Evolutionary conservation across 2,797 vertebrate genomes (phyloP).

Genomic region (Brachymystax lenok): DNA sequence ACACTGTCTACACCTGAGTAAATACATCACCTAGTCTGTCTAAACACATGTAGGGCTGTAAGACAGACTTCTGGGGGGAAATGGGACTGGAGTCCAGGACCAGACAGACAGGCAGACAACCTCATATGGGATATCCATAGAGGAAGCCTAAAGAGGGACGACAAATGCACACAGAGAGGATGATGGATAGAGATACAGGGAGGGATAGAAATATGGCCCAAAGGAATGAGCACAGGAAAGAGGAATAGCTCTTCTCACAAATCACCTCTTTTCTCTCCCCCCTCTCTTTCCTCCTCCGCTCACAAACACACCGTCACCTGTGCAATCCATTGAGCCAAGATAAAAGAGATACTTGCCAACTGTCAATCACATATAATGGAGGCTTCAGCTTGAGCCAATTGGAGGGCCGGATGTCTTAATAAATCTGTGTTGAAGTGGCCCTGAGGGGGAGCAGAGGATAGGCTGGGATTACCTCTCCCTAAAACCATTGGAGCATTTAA

Average conservation of each 20-base stretch:
- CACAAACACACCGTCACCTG: slow-evolving; percentile 13
- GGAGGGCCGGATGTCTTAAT: slow-evolving; percentile 1
- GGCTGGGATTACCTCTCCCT: background rate
- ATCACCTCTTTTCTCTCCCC: slow-evolving; percentile 18
- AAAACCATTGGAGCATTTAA: slow-evolving; percentile 24
- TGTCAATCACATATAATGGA: slow-evolving; percentile 4
- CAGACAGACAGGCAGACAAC: background rate
- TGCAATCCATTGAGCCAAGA: slow-evolving; percentile 1
- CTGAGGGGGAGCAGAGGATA: background rate
- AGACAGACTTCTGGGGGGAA: background rate
- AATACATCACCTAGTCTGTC: slow-evolving; percentile 32
- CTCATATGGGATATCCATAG: background rate
- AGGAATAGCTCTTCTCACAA: slow-evolving; percentile 46
- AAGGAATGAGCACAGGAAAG: slow-evolving; percentile 40
- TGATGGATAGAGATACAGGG: background rate
- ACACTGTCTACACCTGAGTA: slow-evolving; percentile 42
- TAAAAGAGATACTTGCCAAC: background rate
- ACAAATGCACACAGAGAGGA: background rate
- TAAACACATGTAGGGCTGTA: slow-evolving; percentile 35
- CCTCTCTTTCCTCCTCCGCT: background rate
- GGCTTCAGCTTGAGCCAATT: background rate
- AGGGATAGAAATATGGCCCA: slow-evolving; percentile 5
- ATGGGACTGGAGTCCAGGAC: background rate
- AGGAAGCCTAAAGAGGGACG: background rate
- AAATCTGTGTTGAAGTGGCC: background rate